Evolutionary conservation across 2,888 invertebrate genomes (phyloP).

Genomic region (Digitonthophagus gazella): DNA sequence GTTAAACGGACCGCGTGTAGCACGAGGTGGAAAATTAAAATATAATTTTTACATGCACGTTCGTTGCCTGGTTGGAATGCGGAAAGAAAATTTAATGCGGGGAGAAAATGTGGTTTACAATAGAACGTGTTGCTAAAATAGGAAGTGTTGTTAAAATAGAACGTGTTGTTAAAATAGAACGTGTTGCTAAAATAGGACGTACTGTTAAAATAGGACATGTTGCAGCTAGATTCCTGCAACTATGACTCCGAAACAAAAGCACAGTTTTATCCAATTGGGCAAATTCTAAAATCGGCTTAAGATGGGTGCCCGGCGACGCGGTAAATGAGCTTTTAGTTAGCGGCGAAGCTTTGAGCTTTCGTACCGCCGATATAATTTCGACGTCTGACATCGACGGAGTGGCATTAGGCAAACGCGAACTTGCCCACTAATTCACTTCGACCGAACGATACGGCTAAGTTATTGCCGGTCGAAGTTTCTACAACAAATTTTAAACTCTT

Average conservation of each 20-base stretch:
- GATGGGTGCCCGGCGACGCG: background rate
- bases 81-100: background rate
- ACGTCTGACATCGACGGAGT: constrained; percentile 17
- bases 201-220: no score
- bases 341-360: background rate
- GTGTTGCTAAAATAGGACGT: no score
- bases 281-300: background rate
- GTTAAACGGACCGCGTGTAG: background rate
- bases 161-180: no score
- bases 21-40: background rate
- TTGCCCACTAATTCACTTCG: constrained; percentile 26
- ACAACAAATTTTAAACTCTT: constrained; percentile 34
- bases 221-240: no score
- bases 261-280: background rate
- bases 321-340: constrained; percentile 2
- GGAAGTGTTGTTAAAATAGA: no score
- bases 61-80: background rate
- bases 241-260: background rate
- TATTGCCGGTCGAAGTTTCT: constrained; percentile 33
- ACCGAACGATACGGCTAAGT: constrained; percentile 35
- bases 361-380: background rate
- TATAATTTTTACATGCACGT: background rate
- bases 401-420: constrained; percentile 22
- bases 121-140: background rate
- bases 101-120: background rate